A percentile compares a stretch with the other conserved stretches of the same genome.
These are phyloP conservation scores for Agonum fuliginosum DNA, from an alignment of 2,888 invertebrate genomes.

Conservation along the genomic window DNA sequence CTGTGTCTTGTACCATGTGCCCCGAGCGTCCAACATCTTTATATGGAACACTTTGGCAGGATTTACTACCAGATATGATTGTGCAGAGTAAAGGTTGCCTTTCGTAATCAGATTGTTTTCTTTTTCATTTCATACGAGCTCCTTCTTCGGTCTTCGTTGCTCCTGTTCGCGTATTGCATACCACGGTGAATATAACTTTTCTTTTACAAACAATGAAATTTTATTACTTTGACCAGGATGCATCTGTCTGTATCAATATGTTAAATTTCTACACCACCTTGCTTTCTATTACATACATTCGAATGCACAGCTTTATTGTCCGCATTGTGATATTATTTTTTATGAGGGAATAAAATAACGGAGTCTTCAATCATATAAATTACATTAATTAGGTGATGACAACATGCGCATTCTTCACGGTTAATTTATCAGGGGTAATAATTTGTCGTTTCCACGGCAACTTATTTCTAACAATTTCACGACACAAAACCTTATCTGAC, in stretches of 20 bases:
- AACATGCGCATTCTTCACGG: too few species aligned
- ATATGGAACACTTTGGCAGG: conserved; percentile 53
- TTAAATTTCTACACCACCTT: not conserved
- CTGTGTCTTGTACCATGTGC: too few species aligned
- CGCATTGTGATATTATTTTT: too few species aligned
- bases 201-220: conserved; percentile 40
- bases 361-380: too few species aligned
- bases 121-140: conserved; percentile 41
- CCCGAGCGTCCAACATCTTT: conserved; percentile 48
- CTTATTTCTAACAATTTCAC: too few species aligned
- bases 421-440: too few species aligned
- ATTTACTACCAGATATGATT: conserved; percentile 54
- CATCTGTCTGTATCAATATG: not conserved
- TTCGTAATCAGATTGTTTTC: conserved; percentile 55
- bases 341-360: too few species aligned
- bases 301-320: too few species aligned
- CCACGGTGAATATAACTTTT: conserved; percentile 40
- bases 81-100: conserved; percentile 26
- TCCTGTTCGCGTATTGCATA: conserved; percentile 19
- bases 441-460: too few species aligned
- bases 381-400: too few species aligned
- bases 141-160: not conserved
- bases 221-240: conserved; percentile 1
- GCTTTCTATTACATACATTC: too few species aligned
- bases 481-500: too few species aligned